These are phyloP conservation scores for Xenopus laevis DNA, from an alignment of 2,113 vertebrate species.

Conservation along the genomic window DNA sequence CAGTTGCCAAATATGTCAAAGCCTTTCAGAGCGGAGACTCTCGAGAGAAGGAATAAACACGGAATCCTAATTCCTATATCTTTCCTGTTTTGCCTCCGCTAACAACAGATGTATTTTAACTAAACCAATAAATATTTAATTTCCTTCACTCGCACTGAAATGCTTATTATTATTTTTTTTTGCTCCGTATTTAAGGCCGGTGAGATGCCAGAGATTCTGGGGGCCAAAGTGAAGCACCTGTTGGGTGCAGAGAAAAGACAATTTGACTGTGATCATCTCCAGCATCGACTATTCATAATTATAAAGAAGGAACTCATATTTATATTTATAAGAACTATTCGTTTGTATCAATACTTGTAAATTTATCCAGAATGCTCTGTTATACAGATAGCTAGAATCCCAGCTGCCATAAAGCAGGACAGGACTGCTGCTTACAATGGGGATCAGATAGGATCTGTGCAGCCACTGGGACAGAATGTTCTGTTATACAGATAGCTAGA, in stretches of 20 bases:
- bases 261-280: neutral
- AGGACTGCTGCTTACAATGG: no score
- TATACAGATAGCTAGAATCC: no score
- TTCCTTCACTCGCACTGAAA: constrained; percentile 9
- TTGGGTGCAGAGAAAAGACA: neutral
- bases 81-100: constrained; percentile 8
- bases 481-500: no score
- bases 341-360: no score
- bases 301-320: no score
- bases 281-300: neutral
- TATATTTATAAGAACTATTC: no score
- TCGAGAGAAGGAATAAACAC: constrained; percentile 4
- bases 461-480: no score
- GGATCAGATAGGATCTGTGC: no score
- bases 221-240: constrained; percentile 5
- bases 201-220: neutral
- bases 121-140: constrained; percentile 42
- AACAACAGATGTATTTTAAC: constrained; percentile 44
- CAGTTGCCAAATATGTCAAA: constrained; percentile 4
- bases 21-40: constrained; percentile 20
- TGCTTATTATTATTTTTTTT: constrained; percentile 34
- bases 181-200: constrained; percentile 12
- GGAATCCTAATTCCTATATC: constrained; percentile 12
- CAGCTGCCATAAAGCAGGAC: no score
- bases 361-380: no score